A percentile compares a stretch with the other conserved stretches of the same genome.
phyloP scores from a whole-genome alignment of 2,797 vertebrate genomes.

The Trematocara caparti region DNA sequence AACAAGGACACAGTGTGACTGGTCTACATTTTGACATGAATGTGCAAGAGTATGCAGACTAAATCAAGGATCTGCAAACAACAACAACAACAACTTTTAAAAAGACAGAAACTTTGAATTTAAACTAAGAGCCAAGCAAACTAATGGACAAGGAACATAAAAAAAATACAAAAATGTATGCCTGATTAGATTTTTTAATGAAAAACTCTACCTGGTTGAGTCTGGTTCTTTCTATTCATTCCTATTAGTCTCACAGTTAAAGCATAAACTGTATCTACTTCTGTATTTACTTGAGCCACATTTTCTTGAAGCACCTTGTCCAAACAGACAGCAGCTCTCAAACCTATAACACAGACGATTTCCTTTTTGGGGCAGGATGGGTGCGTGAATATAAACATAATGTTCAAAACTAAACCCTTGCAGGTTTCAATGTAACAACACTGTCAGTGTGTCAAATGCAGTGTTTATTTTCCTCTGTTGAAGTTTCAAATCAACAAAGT shows the following conservation, averaged over 20 bases:
- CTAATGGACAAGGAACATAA: neutral
- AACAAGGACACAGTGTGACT: conserved; percentile 38
- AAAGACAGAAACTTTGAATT: neutral
- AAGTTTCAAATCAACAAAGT: neutral
- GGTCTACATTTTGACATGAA: neutral
- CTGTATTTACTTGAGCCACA: neutral
- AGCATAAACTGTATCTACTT: neutral
- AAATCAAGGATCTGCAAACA: neutral
- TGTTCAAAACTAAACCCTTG: conserved; percentile 9
- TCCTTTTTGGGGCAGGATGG: neutral
- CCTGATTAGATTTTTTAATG: neutral
- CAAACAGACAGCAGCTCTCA: conserved; percentile 28
- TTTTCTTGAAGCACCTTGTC: neutral
- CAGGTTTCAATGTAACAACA: conserved; percentile 22
- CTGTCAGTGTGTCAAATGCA: conserved; percentile 19
- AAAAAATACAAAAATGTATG: neutral
- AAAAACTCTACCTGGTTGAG: neutral
- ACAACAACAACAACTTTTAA: neutral
- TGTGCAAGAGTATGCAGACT: neutral
- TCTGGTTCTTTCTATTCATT: neutral
- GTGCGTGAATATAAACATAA: neutral
- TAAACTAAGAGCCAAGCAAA: neutral
- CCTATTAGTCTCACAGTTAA: neutral
- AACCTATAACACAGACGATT: conserved; percentile 8
- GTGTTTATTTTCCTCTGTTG: conserved; percentile 21